Base-by-base conservation (phyloP, 2,797 vertebrate species). In the Podarcis lilfordi region DNA sequence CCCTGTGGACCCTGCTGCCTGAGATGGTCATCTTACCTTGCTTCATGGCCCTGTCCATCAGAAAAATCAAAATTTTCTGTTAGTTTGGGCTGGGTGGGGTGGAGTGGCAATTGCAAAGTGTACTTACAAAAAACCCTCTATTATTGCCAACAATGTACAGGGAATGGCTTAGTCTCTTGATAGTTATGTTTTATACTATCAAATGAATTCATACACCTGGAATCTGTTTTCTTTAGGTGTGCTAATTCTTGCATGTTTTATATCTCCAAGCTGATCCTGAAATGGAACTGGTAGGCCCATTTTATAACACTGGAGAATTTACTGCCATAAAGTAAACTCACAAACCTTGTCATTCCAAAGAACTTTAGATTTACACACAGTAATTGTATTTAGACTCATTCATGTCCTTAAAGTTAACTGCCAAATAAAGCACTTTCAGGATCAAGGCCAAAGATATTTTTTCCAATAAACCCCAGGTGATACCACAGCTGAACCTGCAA, bases 321-420 rank as follows among this genome's bases (percentile, higher is more conserved):
- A 80, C 55, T 27, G 68, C 6, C 43, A 32, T 74, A 61, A 84
- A 77, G 43, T 71, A 61, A 84, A 79, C 43, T 79, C 35, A 72
- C 50, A 84, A 80, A 78, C 11, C 74, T 66, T 85, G 45, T 84
- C 87, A 85, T 80, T 85, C 77, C 55, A 79, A 80, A 88, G 50
- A 80, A 68, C 35, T 21, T 79, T 89, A 89, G 66, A 89, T 89
- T 89, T 85, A 85, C 37, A 84, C 68, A 29, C 50, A 45, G 76
- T 89, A 66, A 84, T 72, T 89, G 68, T 80, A 85, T 85, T 85
- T 84, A 72, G 76, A 84, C 64, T 89, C 82, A 85, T 89, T 84
- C 82, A 89, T 80, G 87, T 89, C 76, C 87, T 89, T 89, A 89
- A 89, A 89, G 77, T 85, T 89, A 89, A 89, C 80, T 89, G 87